Evolutionary conservation across 2,797 vertebrate species (phyloP).

Genomic region (Falco peregrinus): DNA sequence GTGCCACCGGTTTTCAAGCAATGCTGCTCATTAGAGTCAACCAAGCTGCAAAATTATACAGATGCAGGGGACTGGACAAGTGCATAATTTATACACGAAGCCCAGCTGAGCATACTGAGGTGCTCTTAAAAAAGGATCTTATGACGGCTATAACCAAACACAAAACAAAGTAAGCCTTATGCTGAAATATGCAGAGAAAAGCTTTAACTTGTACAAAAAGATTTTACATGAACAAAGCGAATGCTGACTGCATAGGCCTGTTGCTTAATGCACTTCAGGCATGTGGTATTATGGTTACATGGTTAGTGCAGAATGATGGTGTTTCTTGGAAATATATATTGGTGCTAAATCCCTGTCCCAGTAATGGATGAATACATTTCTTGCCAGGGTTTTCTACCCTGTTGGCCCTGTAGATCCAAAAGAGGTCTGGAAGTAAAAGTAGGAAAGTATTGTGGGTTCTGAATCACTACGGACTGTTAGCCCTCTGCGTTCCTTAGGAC

Average conservation of each 20-base stretch:
- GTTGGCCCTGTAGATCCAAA: background rate
- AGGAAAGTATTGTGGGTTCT: background rate
- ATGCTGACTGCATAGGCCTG: background rate
- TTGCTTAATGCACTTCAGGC: background rate
- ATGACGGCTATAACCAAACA: background rate
- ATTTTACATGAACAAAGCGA: background rate
- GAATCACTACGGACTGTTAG: background rate
- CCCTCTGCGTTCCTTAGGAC: background rate
- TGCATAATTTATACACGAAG: background rate
- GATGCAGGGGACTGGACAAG: background rate
- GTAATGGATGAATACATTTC: background rate
- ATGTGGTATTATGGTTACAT: background rate
- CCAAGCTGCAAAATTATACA: background rate
- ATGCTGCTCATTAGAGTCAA: background rate
- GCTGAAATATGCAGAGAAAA: background rate
- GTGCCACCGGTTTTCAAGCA: background rate
- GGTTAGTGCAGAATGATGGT: background rate
- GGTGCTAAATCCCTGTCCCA: background rate
- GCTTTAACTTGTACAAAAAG: background rate
- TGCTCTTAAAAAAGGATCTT: background rate
- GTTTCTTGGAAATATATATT: background rate
- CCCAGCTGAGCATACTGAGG: background rate
- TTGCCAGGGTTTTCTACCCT: background rate
- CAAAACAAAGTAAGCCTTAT: background rate
- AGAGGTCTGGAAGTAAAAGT: background rate